Base-by-base conservation (phyloP, 2,888 invertebrate genomes). In the Fragum sueziense region DNA sequence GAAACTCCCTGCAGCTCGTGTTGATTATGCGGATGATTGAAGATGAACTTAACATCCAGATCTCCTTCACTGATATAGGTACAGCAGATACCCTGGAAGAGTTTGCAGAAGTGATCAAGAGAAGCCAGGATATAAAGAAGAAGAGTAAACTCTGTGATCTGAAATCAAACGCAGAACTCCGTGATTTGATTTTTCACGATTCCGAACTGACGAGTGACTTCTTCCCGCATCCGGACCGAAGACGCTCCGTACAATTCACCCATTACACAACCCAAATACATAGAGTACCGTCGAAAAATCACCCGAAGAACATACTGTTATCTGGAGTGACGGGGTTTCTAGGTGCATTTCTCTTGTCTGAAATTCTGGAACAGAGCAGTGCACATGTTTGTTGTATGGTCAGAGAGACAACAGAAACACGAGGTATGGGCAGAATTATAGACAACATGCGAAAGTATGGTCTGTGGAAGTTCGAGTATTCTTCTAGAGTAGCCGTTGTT, bases 291-390 rank as follows among this genome's bases (percentile, higher is more conserved):
- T 69, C 76, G 31, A 54, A 71, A 20, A 81, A 70, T 20, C 80
- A 80, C 67, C 85, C 87, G 17, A 82, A 74, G 70, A 86, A 87
- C 73, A 83, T 87, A n/a, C 61, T 88, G 25, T 72, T 88, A 31
- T 88, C 88, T 25, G 88, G 88, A 0, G 86, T 85, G 2, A 88
- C 88, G 14, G 88, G 88, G 1, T 88, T 88, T 57, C 82, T 88
- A 7, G 88, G 88, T 9, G 88, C 87, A 1, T 87, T 86, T 57
- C 76, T 88, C 9, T 71, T 88, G 3, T 74, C 80, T 4, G 86
- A 88, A 67, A 74, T 88, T 25, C 72, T 88, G 33, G 87, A 88
- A 68, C 83, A 88, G 54, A 85, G 84, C 14, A 81, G 83, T 57
- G 82, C 86, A 22, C 84, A 86, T 54, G 75, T 88, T n/a, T 86